Percentiles rank a stretch among this genome's conserved stretches.
Conservation (phyloP, 30 jellyfish, hydroid and myxozoan genomes). For the Sanderia malayensis region DNA sequence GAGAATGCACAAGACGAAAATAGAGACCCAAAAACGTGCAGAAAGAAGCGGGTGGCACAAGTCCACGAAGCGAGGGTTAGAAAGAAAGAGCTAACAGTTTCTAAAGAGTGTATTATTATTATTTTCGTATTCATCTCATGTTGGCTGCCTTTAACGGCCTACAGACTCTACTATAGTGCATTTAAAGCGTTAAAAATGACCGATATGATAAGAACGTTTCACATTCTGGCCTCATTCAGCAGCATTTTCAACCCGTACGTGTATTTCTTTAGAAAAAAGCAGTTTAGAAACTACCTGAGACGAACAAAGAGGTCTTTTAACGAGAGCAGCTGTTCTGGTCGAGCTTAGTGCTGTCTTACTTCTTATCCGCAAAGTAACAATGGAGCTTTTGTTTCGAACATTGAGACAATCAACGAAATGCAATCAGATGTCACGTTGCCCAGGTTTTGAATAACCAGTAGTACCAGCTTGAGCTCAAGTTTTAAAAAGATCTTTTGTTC, state of each 20-base stretch:
- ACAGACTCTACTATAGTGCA: slow-evolving; percentile 18
- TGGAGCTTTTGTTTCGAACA: too few species aligned
- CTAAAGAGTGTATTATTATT: slow-evolving; percentile 31
- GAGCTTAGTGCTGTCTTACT: too few species aligned
- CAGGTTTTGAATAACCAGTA: too few species aligned
- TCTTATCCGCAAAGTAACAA: too few species aligned
- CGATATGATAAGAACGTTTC: slow-evolving; percentile 4
- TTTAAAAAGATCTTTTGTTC: too few species aligned
- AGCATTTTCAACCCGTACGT: slow-evolving; percentile 53
- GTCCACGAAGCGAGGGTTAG: background rate
- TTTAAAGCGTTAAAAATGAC: background rate
- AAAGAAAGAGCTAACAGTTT: slow-evolving; percentile 25
- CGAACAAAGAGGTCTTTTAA: background rate
- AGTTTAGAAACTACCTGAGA: slow-evolving; percentile 10
- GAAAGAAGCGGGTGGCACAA: background rate
- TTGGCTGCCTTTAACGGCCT: slow-evolving; percentile 32
- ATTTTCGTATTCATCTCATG: slow-evolving; percentile 34
- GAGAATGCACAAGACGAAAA: background rate
- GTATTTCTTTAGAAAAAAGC: slow-evolving; percentile 41
- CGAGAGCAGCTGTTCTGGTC: background rate
- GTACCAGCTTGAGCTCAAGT: too few species aligned
- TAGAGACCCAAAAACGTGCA: too few species aligned
- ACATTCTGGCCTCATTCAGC: slow-evolving; percentile 26
- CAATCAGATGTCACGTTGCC: too few species aligned
- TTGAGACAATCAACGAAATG: too few species aligned